Evolutionary conservation across 2,113 vertebrate species (phyloP).

Genomic region (Oreochromis tanganicae): DNA sequence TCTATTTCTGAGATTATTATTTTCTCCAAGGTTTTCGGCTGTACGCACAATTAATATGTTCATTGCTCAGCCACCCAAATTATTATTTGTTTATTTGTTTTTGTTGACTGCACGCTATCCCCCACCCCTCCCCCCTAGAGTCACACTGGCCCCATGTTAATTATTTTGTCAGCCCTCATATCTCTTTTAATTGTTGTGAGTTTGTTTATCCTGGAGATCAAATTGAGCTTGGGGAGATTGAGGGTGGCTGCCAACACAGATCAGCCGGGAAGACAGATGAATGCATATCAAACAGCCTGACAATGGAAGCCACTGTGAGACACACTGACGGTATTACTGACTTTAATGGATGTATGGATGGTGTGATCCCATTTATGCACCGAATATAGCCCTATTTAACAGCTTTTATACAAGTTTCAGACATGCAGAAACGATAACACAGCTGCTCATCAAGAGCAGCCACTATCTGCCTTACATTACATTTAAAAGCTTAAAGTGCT

Average conservation of each 20-base stretch:
- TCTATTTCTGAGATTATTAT: slow-evolving; percentile 4
- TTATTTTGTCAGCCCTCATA: slow-evolving; percentile 71
- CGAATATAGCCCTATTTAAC: neutral
- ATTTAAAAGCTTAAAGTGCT: slow-evolving; percentile 26
- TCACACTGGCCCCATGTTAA: slow-evolving; percentile 62
- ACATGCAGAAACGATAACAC: neutral
- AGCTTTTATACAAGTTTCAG: slow-evolving; percentile 8
- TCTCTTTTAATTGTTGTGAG: slow-evolving; percentile 66
- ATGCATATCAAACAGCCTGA: slow-evolving; percentile 43
- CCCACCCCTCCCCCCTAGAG: neutral
- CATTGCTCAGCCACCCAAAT: slow-evolving; percentile 50
- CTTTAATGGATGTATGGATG: slow-evolving; percentile 26
- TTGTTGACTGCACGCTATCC: slow-evolving; percentile 32
- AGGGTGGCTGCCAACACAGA: slow-evolving; percentile 47
- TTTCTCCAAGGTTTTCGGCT: slow-evolving; percentile 11
- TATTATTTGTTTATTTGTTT: slow-evolving; percentile 59
- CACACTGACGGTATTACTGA: neutral
- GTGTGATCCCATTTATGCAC: neutral
- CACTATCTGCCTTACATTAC: slow-evolving; percentile 12
- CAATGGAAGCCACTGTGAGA: neutral
- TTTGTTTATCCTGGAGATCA: slow-evolving; percentile 65
- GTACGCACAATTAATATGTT: slow-evolving; percentile 36
- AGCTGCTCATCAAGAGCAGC: neutral
- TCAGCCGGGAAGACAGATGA: slow-evolving; percentile 51
- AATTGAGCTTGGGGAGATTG: slow-evolving; percentile 57